phyloP scores from a whole-genome alignment of 2,888 invertebrate genomes.

The Gerris lacustris region DNA sequence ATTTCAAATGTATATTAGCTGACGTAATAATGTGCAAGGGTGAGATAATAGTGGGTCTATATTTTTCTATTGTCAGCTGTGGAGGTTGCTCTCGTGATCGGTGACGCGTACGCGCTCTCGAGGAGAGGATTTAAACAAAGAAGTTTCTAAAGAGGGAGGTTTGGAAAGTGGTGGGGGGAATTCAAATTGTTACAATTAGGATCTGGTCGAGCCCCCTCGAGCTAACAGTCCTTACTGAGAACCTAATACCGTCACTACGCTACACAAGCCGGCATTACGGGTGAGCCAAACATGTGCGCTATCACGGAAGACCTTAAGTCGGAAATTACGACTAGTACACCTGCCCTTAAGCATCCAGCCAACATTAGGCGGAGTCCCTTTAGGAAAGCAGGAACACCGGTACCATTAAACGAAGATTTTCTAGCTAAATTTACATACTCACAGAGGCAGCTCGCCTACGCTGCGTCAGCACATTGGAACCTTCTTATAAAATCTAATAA shows the following conservation, averaged over 20 bases:
- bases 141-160: too few relatives aligned
- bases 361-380: neutral
- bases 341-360: neutral
- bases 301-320: neutral
- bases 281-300: neutral
- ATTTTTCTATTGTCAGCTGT: too few relatives aligned
- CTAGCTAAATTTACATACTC: neutral
- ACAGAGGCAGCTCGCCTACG: constrained; percentile 5
- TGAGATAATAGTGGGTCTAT: too few relatives aligned
- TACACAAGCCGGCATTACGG: neutral
- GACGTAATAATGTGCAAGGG: too few relatives aligned
- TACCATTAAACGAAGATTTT: neutral
- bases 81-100: too few relatives aligned
- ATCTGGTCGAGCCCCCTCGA: neutral
- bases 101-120: too few relatives aligned
- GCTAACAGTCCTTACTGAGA: neutral
- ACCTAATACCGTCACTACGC: neutral
- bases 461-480: neutral
- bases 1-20: too few relatives aligned
- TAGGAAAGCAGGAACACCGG: neutral
- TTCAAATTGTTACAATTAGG: too few relatives aligned
- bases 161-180: too few relatives aligned
- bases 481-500: neutral
- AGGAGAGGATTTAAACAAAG: too few relatives aligned
- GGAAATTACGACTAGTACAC: neutral